Evolutionary conservation across 2,113 vertebrate species (phyloP).

Genomic region (Lanius collurio): DNA sequence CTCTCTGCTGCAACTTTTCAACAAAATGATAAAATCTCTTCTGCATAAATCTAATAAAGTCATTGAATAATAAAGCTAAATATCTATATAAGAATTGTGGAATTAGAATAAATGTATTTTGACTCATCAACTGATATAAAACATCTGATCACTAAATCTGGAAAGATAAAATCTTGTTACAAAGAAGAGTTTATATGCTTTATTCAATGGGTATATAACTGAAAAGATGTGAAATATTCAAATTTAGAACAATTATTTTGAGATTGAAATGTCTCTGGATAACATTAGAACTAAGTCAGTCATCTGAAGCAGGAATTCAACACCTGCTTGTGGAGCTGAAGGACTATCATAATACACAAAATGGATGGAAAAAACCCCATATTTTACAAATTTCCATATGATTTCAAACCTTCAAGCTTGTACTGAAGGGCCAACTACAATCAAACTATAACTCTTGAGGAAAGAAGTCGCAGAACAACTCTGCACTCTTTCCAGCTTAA

Average conservation of each 20-base stretch:
- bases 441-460: neutral
- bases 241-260: neutral
- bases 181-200: neutral
- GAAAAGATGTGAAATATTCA: neutral
- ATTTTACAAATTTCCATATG: neutral
- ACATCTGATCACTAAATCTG: neutral
- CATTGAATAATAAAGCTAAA: neutral
- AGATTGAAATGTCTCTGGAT: neutral
- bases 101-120: neutral
- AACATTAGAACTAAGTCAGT: neutral
- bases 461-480: neutral
- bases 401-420: neutral
- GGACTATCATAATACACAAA: neutral
- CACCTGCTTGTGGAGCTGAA: neutral
- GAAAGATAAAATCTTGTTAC: neutral
- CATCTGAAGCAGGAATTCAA: neutral
- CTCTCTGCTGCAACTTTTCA: neutral
- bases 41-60: neutral
- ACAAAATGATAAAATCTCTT: neutral
- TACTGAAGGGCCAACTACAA: neutral
- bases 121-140: neutral
- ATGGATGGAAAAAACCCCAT: rapidly evolving
- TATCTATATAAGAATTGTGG: neutral
- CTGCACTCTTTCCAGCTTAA: neutral
- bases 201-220: neutral